Conservation (phyloP, 2,888 invertebrate genomes). For the Ectemnius continuus region DNA sequence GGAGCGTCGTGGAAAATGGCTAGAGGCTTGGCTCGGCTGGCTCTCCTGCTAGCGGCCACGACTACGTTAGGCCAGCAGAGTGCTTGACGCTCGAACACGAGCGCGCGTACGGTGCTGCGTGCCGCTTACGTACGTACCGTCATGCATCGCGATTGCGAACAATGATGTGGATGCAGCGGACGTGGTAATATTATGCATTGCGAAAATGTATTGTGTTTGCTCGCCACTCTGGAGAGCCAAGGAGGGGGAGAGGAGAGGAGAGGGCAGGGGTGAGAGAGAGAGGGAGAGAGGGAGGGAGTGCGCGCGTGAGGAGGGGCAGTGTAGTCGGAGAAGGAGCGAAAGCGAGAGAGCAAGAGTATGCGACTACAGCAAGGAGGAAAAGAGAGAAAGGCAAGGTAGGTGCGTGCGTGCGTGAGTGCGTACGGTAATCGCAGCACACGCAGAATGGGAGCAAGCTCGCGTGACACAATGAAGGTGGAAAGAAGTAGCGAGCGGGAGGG, state of each 20-base stretch:
- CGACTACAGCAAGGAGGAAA: neutral
- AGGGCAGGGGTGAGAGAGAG: slow-evolving; percentile 10
- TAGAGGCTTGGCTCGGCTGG: too few species aligned
- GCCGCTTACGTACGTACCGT: slow-evolving; percentile 53
- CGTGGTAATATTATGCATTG: slow-evolving; percentile 71
- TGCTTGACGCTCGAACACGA: slow-evolving; percentile 13
- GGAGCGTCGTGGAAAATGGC: too few species aligned
- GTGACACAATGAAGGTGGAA: slow-evolving; percentile 40
- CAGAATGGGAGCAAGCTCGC: slow-evolving; percentile 47
- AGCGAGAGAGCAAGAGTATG: neutral
- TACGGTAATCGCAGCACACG: slow-evolving; percentile 46
- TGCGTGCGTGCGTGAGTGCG: slow-evolving; percentile 26
- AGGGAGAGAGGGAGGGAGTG: slow-evolving; percentile 11
- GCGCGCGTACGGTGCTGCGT: neutral
- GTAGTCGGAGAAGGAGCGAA: neutral
- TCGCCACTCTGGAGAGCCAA: slow-evolving; percentile 46
- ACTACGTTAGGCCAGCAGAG: neutral
- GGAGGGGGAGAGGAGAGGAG: slow-evolving; percentile 12
- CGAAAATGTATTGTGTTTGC: slow-evolving; percentile 66
- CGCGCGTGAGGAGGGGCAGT: slow-evolving; percentile 1
- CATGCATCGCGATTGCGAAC: slow-evolving; percentile 72
- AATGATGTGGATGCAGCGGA: slow-evolving; percentile 72
- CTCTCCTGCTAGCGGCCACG: neutral
- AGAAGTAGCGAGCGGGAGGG: slow-evolving; percentile 27
- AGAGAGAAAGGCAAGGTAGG: too few species aligned